Base-by-base conservation (phyloP, 1,140 invertebrate species). In the Drosophila chauvacae region DNA sequence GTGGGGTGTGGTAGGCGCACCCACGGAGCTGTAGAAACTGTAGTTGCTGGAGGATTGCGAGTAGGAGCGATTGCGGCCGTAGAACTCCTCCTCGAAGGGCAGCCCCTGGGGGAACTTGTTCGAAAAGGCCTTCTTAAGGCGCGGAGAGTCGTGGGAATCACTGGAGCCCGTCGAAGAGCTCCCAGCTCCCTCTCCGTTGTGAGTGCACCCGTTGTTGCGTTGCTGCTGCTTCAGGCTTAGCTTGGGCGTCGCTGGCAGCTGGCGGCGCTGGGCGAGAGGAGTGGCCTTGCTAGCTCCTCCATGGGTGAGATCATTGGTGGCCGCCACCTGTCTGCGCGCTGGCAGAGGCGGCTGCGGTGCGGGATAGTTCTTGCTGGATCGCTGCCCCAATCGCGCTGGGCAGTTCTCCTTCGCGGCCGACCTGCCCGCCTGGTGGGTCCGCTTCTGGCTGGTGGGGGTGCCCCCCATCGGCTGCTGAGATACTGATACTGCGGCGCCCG, bases 41-140 rank as follows among this genome's bases (percentile, higher is more conserved):
- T 92, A 92, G 48, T 92, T 92, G 69, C 91, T 92, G 2, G 91
- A 92, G 44, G 91, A 92, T 47, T 92, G 91, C 50, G 91, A 92
- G 26, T 88, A 92, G 60, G 91, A 92, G 57, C 90, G 87, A 74
- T 83, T 91, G 42, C 82, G 77, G 4, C 90, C 77, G 81, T 93
- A 93, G 30, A 92, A 93, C 72, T 93, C 92, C 58, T 93, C 87
- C 61, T 93, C 92, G 50, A 93, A 93, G 42, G 92, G 92, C 57
- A 93, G 45, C 16, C 92, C 92, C 39, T 92, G 88, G 2, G 92
- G 92, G 39, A 90, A 93, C 63, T 93, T 93, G 7, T 81, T 91
- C 7, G 92, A 93, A 57, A 79, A 93, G 44, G 92, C 81, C 61
- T 91, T 91, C 60, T 92, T 92, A 5, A 90, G 64, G n/a, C 71